Base-by-base conservation (phyloP, 2,888 invertebrate genomes). In the Danaus chrysippus region DNA sequence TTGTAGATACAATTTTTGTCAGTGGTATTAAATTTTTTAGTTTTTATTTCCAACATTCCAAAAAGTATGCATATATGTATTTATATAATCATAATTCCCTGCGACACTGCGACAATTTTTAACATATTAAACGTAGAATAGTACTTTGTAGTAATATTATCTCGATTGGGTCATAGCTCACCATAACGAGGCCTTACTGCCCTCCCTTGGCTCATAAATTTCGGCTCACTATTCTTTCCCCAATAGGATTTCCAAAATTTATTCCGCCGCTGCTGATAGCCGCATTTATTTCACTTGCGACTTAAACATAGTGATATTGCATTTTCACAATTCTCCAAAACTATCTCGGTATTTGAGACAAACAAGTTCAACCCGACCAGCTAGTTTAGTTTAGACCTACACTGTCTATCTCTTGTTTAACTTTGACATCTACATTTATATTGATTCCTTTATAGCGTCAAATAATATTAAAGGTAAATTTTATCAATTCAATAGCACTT, bases 161-260 rank as follows among this genome's bases (percentile, higher is more conserved):
- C 84, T 82, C 82, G 75, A 78, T 83, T 78, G 82, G 81, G 80
- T 81, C 83, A 83, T 87, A 82, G 85, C 80, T 88, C 87, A 88
- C 79, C 72, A 76, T 88, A 90, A 89, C 87, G 86, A 89, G 86
- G 77, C 79, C 86, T 88, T 87, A 88, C 84, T 77, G 83, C 77
- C 78, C 87, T 83, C 85, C 77, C 72, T 72, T 71, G 79, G 78
- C 79, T 83, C 83, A 83, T 89, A 89, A 89, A 88, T 90, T 84
- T 80, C 49, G 80, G 74, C 81, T 74, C 83, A 84, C 88, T 85
- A 87, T 89, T 87, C 88, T 86, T 87, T 84, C 76, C 80, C 81
- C 83, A 76, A 83, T 84, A 84, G 84, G 81, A 81, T 85, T 81
- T 79, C 76, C 77, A 74, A 82, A 86, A 87, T 86, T 83, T 87